Evolutionary conservation across 2,888 invertebrate genomes (phyloP), one percentile per base, ranked within the genome.

Genomic region (Ypsolopha sequella): DNA sequence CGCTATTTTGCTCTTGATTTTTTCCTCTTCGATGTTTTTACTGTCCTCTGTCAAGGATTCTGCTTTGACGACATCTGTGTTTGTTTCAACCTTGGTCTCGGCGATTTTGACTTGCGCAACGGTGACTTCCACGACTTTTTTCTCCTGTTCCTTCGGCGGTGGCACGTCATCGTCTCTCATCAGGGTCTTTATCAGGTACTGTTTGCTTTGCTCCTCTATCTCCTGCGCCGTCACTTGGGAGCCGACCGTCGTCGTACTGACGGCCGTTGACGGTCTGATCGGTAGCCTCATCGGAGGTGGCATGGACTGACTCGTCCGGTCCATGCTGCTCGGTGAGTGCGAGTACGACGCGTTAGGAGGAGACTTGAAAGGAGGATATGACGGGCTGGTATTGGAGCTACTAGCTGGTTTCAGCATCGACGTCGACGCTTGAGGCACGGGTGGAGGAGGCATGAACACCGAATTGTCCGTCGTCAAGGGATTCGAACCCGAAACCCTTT

Each of bases 151-250:
- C 50, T 50, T 51, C 8, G 53, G 54, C 35, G 92, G 91, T 78
- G 93, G 93, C 2, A 93, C 91, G 65, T 96, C 96, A 65, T 96
- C 88, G 68, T 95, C 92, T 41, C 95, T 94, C 57, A 96, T 96
- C 56, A 96, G 88, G 0, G 96, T 96, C 86, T 96, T 97, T 61
- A 96, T 95, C 45, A 96, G 90, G 87, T 94, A 94, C 80, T 94
- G 94, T 64, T 91, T 89, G 73, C 89, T 90, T 66, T 92, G 92
- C 54, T 91, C 91, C 54, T 89, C 88, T 47, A 89, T 89, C 50
- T 89, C 90, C 67, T 89, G 73, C 67, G 90, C 63, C 61, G 89
- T 63, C 63, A 81, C 75, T 73, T 89, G 67, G 0, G 81, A 80
- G 54, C 79, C 84, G 10, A 85, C 87, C 52, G 85, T 76, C 57